Evolutionary conservation across 2,113 vertebrate species (phyloP).

Genomic region (Anoura caudifer): DNA sequence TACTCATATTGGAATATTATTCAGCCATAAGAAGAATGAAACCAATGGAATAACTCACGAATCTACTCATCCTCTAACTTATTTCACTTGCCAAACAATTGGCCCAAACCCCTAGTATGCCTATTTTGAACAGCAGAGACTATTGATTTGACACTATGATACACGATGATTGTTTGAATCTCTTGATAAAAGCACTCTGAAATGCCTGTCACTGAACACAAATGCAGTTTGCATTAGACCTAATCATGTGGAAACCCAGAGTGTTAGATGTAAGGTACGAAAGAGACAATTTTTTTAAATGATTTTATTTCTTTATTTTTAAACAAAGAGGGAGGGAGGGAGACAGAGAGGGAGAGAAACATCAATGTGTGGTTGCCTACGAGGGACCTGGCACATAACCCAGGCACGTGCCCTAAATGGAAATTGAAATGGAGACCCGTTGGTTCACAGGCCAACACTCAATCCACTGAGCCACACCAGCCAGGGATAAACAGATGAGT

Average conservation of each 20-base stretch:
- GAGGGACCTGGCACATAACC: too few species aligned
- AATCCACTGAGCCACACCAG: too few species aligned
- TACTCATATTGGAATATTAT: neutral
- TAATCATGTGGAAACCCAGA: neutral
- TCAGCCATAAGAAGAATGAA: neutral
- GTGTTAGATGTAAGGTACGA: neutral
- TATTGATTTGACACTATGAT: neutral
- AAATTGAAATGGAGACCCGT: too few species aligned
- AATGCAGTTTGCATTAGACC: constrained; percentile 26
- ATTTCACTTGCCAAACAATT: neutral
- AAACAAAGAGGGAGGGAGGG: too few species aligned
- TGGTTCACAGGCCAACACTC: too few species aligned
- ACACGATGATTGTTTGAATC: neutral
- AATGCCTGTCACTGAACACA: neutral
- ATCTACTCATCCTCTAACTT: neutral
- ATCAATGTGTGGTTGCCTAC: too few species aligned
- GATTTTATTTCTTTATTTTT: too few species aligned
- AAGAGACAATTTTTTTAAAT: neutral
- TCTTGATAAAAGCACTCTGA: constrained; percentile 23
- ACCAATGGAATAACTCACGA: constrained; percentile 25
- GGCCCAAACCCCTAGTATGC: neutral
- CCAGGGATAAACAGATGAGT: neutral
- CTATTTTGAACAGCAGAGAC: neutral
- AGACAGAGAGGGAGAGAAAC: too few species aligned
- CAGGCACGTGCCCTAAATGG: too few species aligned